These are phyloP conservation scores for Lophius americanus DNA, from an alignment of 2,797 vertebrate species.

Conservation along the genomic window DNA sequence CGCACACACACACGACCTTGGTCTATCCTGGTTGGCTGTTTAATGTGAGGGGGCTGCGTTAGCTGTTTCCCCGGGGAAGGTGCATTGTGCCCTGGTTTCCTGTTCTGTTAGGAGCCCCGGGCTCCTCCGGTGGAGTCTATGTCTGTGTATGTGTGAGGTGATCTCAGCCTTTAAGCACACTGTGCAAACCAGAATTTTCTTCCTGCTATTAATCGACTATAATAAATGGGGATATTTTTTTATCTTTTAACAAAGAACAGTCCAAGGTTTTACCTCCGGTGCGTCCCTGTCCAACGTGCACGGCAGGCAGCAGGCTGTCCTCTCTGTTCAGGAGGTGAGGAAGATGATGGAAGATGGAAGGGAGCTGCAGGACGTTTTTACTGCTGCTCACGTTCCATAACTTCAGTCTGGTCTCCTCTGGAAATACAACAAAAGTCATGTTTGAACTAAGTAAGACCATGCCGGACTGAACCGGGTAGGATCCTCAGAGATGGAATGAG, in stretches of 20 bases:
- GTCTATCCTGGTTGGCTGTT: conserved; percentile 10
- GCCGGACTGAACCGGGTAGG: background rate
- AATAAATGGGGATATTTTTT: background rate
- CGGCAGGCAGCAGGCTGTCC: conserved; percentile 93
- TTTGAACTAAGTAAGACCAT: background rate
- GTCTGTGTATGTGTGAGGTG: conserved; percentile 25
- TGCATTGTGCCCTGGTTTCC: conserved; percentile 16
- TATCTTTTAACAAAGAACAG: too few species aligned
- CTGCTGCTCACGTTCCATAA: conserved; percentile 95
- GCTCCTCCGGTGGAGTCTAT: background rate
- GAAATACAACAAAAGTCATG: conserved; percentile 23
- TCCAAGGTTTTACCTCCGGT: conserved; percentile 86
- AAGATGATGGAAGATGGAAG: conserved; percentile 97
- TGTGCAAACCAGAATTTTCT: too few species aligned
- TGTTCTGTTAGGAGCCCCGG: background rate
- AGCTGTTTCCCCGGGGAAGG: conserved; percentile 20
- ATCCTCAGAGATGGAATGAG: background rate
- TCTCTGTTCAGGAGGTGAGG: conserved; percentile 96
- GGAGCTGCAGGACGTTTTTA: conserved; percentile 95
- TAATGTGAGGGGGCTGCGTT: background rate
- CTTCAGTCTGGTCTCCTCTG: conserved; percentile 95
- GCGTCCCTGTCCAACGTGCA: conserved; percentile 94
- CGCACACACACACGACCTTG: conserved; percentile 33
- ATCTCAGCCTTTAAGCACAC: conserved; percentile 9
- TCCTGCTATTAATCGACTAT: background rate